Evolutionary conservation across 2,888 invertebrate genomes (phyloP).

Genomic region (Hemithea aestivaria): DNA sequence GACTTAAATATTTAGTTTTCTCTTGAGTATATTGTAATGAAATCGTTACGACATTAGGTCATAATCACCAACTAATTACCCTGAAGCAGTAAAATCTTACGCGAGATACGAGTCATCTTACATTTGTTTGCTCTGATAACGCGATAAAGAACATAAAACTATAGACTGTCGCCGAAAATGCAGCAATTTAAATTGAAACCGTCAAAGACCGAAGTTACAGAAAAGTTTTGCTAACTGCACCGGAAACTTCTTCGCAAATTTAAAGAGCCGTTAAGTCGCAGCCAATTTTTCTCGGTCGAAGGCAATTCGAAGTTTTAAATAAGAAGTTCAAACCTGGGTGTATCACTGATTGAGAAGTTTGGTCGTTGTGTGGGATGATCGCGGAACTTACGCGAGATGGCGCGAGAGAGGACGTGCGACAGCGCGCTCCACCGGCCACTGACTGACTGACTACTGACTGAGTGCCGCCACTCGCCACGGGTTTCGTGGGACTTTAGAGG

Average conservation of each 20-base stretch:
- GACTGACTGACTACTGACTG: constrained; percentile 36
- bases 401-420: constrained; percentile 44
- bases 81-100: constrained; percentile 26
- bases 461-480: background rate
- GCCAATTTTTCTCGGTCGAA: constrained; percentile 34
- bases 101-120: constrained; percentile 39
- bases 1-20: too few relatives aligned
- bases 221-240: constrained; percentile 20
- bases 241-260: constrained; percentile 23
- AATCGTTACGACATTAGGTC: constrained; percentile 10
- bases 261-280: constrained; percentile 27
- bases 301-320: constrained; percentile 39
- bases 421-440: constrained; percentile 47
- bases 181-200: constrained; percentile 25
- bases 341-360: constrained; percentile 25
- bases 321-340: constrained; percentile 42
- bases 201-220: too few relatives aligned
- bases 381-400: constrained; percentile 61
- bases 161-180: constrained; percentile 30
- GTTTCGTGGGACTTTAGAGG: background rate
- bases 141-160: constrained; percentile 41
- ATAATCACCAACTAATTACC: constrained; percentile 21
- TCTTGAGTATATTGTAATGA: background rate
- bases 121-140: constrained; percentile 54
- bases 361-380: constrained; percentile 41